Evolutionary conservation across 2,113 vertebrate genomes (phyloP), one percentile per base, ranked within the genome.

Genomic region (Talpa occidentalis): DNA sequence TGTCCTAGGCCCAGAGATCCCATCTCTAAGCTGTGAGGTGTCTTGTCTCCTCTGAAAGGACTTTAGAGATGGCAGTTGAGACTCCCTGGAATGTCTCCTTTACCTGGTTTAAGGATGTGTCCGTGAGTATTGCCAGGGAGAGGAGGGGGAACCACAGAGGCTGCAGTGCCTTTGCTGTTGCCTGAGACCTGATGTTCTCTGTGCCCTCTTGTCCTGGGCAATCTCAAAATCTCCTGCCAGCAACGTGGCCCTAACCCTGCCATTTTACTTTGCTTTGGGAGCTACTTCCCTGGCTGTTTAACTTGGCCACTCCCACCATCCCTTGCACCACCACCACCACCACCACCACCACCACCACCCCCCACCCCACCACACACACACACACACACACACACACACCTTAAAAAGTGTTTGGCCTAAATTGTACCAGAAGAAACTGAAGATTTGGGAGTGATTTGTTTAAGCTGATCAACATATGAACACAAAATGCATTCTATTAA

Each of bases 31-130:
- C 64, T 83, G 15, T 64, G 28, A 66, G 64, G 73, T 96, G 79
- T 85, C 88, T 95, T 67, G 69, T 90, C 35, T 82, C 28, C 74
- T 82, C 78, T 76, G 78, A 56, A 83, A 94, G 73, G 83, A 95
- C 82, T 96, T 91, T 76, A 79, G 73, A 91, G 59, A 86, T 82
- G 95, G 52, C 83, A 91, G 60, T 56, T 94, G 87, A 94, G 80
- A 90, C 79, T 91, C 94, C 73, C 79, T 73, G 76, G 32, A 60
- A 21, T 78, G 94, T 83, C 74, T 95, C 72, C 94, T 66, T 96
- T 85, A 87, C 92, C 91, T 89, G 74, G 81, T 69, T 84, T 96
- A 37, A 60, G 40, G 86, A 87, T 84, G 67, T 37, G n/a, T 6
- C 1, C 79, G 92, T 94, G 21, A 35, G 15, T 69, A 70, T 11